These are phyloP conservation scores for Tiliqua scincoides DNA, from an alignment of 2,113 vertebrate species.

Conservation along the genomic window DNA sequence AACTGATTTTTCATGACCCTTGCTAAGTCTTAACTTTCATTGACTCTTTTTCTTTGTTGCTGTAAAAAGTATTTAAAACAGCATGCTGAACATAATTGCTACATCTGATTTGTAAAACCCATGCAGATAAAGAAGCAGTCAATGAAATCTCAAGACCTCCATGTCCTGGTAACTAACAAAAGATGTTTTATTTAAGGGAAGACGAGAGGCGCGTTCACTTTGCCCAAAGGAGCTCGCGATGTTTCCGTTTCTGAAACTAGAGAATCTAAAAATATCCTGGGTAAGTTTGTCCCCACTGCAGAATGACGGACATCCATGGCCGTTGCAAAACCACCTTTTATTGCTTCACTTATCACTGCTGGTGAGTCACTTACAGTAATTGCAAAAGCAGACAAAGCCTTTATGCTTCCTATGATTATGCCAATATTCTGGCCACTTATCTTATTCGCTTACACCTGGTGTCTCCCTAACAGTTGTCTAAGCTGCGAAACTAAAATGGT, in stretches of 20 bases:
- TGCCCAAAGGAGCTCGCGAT: conserved; percentile 91
- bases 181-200: conserved; percentile 87
- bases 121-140: conserved; percentile 52
- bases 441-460: background rate
- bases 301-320: conserved; percentile 78
- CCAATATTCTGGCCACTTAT: background rate
- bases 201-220: conserved; percentile 85
- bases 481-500: background rate
- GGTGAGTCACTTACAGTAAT: background rate
- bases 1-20: conserved; percentile 40
- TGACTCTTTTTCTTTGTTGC: conserved; percentile 62
- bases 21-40: conserved; percentile 68
- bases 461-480: rapidly evolving
- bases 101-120: background rate
- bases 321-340: conserved; percentile 31
- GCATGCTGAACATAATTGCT: conserved; percentile 5
- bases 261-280: conserved; percentile 85
- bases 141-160: conserved; percentile 67
- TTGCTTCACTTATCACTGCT: conserved; percentile 37
- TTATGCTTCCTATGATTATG: background rate
- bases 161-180: conserved; percentile 72
- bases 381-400: conserved; percentile 40
- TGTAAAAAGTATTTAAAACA: background rate
- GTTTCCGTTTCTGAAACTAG: conserved; percentile 88
- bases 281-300: conserved; percentile 82